phyloP scores from a whole-genome alignment of 2,797 vertebrate species.

The Phrynocephalus guinanensis region DNA sequence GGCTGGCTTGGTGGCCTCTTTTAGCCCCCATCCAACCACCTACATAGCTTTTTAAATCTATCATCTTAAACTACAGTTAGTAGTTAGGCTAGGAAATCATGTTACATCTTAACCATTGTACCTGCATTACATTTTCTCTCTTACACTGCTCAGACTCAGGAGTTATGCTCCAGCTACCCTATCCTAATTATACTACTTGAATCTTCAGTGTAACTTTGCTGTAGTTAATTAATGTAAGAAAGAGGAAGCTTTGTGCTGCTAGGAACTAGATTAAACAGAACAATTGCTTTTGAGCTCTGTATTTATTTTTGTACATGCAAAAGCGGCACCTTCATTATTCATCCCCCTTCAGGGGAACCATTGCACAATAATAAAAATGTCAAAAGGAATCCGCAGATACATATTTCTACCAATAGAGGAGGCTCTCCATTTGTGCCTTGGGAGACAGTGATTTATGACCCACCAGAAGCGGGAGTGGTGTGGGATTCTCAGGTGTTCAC shows the following conservation, averaged over 20 bases:
- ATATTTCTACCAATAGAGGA: conserved; percentile 81
- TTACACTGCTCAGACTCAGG: background rate
- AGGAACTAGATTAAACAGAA: conserved; percentile 34
- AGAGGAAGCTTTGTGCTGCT: fast-evolving
- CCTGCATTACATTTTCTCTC: too few species aligned
- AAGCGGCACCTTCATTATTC: conserved; percentile 82
- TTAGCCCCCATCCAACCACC: too few species aligned
- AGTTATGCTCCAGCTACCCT: too few species aligned
- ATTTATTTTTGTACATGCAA: conserved; percentile 65
- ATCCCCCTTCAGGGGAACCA: conserved; percentile 79
- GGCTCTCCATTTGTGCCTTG: conserved; percentile 75
- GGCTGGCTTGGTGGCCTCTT: too few species aligned
- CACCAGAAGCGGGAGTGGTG: conserved; percentile 75
- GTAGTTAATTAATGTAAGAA: background rate
- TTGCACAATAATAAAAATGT: conserved; percentile 87
- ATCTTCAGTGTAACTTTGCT: background rate
- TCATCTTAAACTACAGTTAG: too few species aligned
- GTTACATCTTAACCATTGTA: too few species aligned
- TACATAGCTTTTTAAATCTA: too few species aligned
- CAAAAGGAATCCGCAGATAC: conserved; percentile 85
- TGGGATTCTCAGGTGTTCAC: conserved; percentile 37
- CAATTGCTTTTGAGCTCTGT: conserved; percentile 55
- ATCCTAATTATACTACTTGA: background rate
- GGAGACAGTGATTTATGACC: conserved; percentile 79
- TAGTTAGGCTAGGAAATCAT: too few species aligned